phyloP scores from a whole-genome alignment of 1,140 invertebrate genomes.

The Arion vulgaris region DNA sequence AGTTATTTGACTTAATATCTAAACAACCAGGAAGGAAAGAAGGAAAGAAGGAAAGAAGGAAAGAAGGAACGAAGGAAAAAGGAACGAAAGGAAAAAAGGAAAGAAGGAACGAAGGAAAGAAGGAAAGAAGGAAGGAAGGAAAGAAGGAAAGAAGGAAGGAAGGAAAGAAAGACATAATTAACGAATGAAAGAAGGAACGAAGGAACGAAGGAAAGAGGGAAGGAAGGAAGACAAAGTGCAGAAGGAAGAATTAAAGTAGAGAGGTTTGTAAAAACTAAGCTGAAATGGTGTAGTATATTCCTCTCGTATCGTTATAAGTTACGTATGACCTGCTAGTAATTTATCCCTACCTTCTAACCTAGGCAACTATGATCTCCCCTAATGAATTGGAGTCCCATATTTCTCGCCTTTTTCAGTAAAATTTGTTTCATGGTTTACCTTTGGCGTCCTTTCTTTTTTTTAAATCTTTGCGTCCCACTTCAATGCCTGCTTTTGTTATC shows the following conservation, averaged over 20 bases:
- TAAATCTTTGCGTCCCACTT: too few relatives aligned
- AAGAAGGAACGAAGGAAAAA: background rate
- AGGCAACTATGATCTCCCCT: too few relatives aligned
- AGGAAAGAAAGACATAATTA: slow-evolving; percentile 5
- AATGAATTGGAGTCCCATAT: too few relatives aligned
- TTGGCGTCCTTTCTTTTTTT: too few relatives aligned
- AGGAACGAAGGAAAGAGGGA: background rate
- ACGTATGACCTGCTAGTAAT: too few relatives aligned
- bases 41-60: background rate
- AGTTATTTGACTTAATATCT: background rate
- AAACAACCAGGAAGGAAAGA: background rate
- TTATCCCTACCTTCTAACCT: too few relatives aligned
- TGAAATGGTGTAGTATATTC: too few relatives aligned
- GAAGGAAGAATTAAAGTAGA: slow-evolving; percentile 14
- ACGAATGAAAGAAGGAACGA: background rate
- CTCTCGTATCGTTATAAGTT: too few relatives aligned
- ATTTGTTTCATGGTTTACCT: too few relatives aligned
- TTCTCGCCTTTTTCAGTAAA: too few relatives aligned
- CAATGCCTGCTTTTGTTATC: too few relatives aligned
- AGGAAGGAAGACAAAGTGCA: background rate
- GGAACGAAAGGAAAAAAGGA: background rate
- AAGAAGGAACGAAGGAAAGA: background rate
- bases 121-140: slow-evolving; percentile 13
- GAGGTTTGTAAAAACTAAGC: background rate
- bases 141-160: background rate